These are phyloP conservation scores for Glossosoma conforme DNA, from an alignment of 1,140 invertebrate species.

Conservation along the genomic window DNA sequence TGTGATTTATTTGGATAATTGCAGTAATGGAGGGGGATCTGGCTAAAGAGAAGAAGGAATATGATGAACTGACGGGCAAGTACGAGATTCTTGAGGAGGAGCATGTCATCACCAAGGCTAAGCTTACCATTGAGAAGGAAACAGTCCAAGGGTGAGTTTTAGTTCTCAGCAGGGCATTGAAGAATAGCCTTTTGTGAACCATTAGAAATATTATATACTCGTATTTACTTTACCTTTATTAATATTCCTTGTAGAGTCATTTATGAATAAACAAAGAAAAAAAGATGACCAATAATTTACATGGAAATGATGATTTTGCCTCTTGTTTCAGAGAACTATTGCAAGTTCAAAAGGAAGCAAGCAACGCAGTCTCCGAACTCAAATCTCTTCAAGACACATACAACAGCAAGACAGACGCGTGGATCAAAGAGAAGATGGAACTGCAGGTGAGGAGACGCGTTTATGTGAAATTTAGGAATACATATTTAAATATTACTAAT, in stretches of 20 bases:
- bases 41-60: slow-evolving; percentile 62
- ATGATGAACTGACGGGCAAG: slow-evolving; percentile 73
- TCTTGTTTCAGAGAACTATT: slow-evolving; percentile 40
- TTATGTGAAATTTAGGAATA: too few species aligned
- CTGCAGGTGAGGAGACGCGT: slow-evolving; percentile 63
- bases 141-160: slow-evolving; percentile 48
- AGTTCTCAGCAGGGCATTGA: too few species aligned
- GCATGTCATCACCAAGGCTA: slow-evolving; percentile 71
- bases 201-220: too few species aligned
- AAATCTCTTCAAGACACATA: slow-evolving; percentile 63
- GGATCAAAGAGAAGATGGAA: slow-evolving; percentile 69
- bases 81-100: slow-evolving; percentile 81
- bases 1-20: slow-evolving; percentile 34
- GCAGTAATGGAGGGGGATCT: slow-evolving; percentile 64
- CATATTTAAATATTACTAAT: too few species aligned
- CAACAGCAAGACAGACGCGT: slow-evolving; percentile 62
- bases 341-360: slow-evolving; percentile 52
- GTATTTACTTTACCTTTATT: background rate
- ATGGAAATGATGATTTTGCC: slow-evolving; percentile 11
- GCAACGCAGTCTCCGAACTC: slow-evolving; percentile 59
- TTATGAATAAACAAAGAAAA: too few species aligned
- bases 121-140: slow-evolving; percentile 74
- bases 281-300: too few species aligned
- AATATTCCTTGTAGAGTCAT: background rate
- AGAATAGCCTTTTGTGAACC: too few species aligned